Base-by-base conservation (phyloP, 92 coral and sea anemone species). In the Palythoa heliodiscus region DNA sequence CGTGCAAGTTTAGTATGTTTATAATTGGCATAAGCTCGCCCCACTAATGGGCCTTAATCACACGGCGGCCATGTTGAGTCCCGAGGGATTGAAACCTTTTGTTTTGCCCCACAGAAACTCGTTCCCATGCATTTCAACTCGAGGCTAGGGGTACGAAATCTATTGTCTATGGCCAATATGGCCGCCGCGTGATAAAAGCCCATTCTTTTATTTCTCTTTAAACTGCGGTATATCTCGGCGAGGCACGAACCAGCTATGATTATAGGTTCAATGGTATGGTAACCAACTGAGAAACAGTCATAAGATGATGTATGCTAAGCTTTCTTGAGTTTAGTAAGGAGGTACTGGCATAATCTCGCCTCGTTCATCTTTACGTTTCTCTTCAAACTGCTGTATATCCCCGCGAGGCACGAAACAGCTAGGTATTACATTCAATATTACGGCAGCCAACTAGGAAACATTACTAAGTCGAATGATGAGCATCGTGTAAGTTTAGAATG, bases 331-430 rank as follows among this genome's bases (percentile, higher is more conserved):
- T 94, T 25, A 97, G 89, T 64, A 97, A 93, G 73, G 94, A 94
- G 5, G 99, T 94, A 58, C 90, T 5, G 98, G 98, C 88, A 97
- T 86, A 82, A 97, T 75, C 53, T 97, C 99, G 20, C 99, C 99
- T 73, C 90, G 79, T 73, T 93, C 99, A 70, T 96, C 97, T 72
- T 91, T 89, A 92, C 94, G 94, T 78, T 94, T 96, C 84, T 93
- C 98, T 87, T 96, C 98, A 85, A 94, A 96, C 73, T 89, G 88
- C 54, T 98, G 83, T 52, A 93, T 88, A 86, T 96, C 94, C 29
- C 98, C 78, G 52, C 94, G 50, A 43, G 0, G 50, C 6, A 43
- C 50, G 50, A 43, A 43, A 8, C 50, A 43, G 50, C 50, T 0
- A 3, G 4, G 7, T 43, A 43, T 3, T 43, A 43, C 7, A 7